Evolutionary conservation across 2,888 invertebrate species (phyloP), one percentile per base, ranked within the genome.

Genomic region (Schizaphis graminum): DNA sequence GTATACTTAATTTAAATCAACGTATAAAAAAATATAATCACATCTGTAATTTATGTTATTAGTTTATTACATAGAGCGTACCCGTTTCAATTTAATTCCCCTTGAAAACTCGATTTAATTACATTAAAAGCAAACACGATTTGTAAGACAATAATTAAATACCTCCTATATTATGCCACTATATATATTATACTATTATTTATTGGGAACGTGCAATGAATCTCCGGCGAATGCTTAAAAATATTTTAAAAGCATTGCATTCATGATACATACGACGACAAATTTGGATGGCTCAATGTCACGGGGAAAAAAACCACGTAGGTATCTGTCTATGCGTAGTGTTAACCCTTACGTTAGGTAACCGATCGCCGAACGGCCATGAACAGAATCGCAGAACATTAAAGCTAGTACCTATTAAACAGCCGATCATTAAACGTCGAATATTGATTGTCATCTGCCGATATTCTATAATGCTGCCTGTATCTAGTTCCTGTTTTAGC

Each of bases 101-200:
- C 77, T 77, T 77, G 77, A 77, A 77, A 77, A 77, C 77, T 35
- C 35, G 77, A 77, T 77, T 77, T 77, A 77, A 77, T 77, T 77
- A 77, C 35, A 21, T 77, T 77, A 77, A 77, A 77, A 77, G 77
- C 35, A 77, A 77, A 77, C 77, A 77, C 77, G 77, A 77, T 77
- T 77, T 77, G 35, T 35, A 77, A 77, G 77, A 77, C 77, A 77
- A 77, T 77, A 77, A 77, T 77, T 77, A 77, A 77, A 77, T 77
- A 77, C 77, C 35, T 35, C 35, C 77, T 77, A n/a, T 67, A 67
- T 67, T n/a, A 7, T 67, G n/a, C 61, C n/a, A 61, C 4, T 67
- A n/a, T 67, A 67, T 67, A 67, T 77, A 77, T 35, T 35, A 77
- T 35, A 35, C 21, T 77, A 77, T 77, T 77, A 77, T 8, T 77